Conservation (phyloP, 2,888 invertebrate genomes). For the Netelia melanura region DNA sequence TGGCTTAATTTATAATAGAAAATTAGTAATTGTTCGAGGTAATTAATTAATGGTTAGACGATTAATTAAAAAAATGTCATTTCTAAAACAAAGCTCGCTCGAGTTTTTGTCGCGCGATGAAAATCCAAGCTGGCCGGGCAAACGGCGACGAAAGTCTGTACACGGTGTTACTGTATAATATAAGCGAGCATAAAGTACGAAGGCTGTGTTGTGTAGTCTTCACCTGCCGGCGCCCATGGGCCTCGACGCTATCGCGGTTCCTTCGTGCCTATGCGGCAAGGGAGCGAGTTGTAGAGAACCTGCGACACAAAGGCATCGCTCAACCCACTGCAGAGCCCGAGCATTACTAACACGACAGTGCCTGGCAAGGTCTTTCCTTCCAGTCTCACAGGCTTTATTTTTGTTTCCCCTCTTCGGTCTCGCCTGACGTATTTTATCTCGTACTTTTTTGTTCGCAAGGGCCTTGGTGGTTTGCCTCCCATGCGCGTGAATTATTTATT, state of each 20-base stretch:
- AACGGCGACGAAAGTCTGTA: not conserved
- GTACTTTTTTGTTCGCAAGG: not conserved
- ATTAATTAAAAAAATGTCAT: not conserved
- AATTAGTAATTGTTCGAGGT: too few species aligned
- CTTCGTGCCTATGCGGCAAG: constrained; percentile 32
- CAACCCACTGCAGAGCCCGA: constrained; percentile 45
- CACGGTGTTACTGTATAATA: too few species aligned
- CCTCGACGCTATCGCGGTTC: constrained; percentile 37
- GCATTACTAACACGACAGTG: constrained; percentile 19
- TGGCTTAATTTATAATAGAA: too few species aligned
- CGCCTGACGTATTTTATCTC: constrained; percentile 42
- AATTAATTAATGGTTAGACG: not conserved
- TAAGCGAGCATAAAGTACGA: constrained; percentile 31
- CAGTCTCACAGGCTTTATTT: constrained; percentile 41
- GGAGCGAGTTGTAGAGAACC: constrained; percentile 29
- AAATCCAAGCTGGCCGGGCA: constrained; percentile 16
- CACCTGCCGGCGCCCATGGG: constrained; percentile 58
- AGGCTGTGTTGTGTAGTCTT: constrained; percentile 38
- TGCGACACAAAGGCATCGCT: constrained; percentile 69
- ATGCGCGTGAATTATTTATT: not conserved
- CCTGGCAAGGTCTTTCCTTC: constrained; percentile 63
- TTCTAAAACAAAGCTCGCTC: constrained; percentile 1
- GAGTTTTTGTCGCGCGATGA: constrained; percentile 10
- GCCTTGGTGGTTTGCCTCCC: constrained; percentile 1
- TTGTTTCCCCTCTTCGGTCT: constrained; percentile 38